A percentile compares a stretch with the other conserved stretches of the same genome.
Conservation (phyloP, 2,797 vertebrate species). For the Masticophis lateralis region DNA sequence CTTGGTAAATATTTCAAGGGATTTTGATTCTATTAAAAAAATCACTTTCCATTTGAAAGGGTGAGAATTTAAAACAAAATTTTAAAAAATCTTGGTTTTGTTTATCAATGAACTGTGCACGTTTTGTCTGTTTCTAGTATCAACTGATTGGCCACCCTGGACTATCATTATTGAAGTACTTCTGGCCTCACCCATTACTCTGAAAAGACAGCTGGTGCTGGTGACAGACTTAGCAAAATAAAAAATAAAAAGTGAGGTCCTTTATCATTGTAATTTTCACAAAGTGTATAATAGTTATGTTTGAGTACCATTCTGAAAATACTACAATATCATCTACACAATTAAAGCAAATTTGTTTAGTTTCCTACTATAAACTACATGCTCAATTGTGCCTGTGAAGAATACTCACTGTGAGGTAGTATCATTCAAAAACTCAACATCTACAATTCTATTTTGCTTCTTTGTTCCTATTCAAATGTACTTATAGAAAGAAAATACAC, state of each 20-base stretch:
- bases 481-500: not conserved
- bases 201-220: conserved; percentile 27
- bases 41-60: conserved; percentile 49
- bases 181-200: conserved; percentile 39
- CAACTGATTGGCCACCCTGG: conserved; percentile 55
- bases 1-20: conserved; percentile 63
- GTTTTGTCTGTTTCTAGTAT: conserved; percentile 51
- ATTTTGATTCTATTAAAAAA: conserved; percentile 61
- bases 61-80: conserved; percentile 52
- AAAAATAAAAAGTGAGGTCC: conserved; percentile 38
- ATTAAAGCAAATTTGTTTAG: conserved; percentile 56
- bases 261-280: conserved; percentile 67
- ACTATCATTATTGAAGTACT: conserved; percentile 15
- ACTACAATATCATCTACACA: conserved; percentile 57
- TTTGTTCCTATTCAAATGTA: not conserved
- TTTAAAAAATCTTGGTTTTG: conserved; percentile 33
- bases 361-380: conserved; percentile 33
- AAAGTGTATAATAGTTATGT: conserved; percentile 67
- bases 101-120: conserved; percentile 43
- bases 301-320: conserved; percentile 64
- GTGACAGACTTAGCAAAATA: conserved; percentile 52
- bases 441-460: not conserved
- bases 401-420: not conserved
- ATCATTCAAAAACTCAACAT: not conserved
- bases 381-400: not conserved